Evolutionary conservation across 2,113 vertebrate species (phyloP).

Genomic region (Herpailurus yagouaroundi): DNA sequence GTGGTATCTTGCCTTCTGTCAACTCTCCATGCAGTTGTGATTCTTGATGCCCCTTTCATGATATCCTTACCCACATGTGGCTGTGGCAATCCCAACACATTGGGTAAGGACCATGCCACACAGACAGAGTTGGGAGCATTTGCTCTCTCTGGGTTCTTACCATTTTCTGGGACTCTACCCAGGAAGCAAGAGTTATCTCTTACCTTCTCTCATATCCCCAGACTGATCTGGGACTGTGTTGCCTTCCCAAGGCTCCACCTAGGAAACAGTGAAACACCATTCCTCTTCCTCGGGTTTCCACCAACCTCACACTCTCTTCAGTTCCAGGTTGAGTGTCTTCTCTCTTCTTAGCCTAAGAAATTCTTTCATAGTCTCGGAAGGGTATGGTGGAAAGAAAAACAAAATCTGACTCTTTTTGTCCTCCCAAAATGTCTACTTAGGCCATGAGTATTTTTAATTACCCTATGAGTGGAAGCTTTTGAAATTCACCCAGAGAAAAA

Average conservation of each 20-base stretch:
- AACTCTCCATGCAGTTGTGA: neutral
- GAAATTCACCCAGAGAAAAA: neutral
- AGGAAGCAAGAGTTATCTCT: neutral
- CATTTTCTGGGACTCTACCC: neutral
- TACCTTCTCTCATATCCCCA: neutral
- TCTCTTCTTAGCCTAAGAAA: neutral
- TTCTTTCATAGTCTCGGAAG: neutral
- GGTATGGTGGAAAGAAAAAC: neutral
- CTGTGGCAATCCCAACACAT: neutral
- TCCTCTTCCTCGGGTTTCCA: neutral
- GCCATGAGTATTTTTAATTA: neutral
- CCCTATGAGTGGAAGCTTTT: neutral
- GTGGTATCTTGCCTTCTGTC: neutral
- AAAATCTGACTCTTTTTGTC: neutral
- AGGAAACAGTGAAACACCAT: neutral
- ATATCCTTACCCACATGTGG: fast-evolving
- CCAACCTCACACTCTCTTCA: neutral
- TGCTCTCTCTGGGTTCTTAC: neutral
- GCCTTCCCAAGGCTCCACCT: neutral
- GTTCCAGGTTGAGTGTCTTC: neutral
- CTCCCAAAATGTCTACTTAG: neutral
- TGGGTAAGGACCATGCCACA: neutral
- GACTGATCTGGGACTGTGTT: neutral
- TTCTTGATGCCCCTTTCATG: neutral
- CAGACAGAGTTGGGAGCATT: neutral